These are phyloP conservation scores for Artibeus lituratus DNA, from an alignment of 2,797 vertebrate species.

Conservation along the genomic window DNA sequence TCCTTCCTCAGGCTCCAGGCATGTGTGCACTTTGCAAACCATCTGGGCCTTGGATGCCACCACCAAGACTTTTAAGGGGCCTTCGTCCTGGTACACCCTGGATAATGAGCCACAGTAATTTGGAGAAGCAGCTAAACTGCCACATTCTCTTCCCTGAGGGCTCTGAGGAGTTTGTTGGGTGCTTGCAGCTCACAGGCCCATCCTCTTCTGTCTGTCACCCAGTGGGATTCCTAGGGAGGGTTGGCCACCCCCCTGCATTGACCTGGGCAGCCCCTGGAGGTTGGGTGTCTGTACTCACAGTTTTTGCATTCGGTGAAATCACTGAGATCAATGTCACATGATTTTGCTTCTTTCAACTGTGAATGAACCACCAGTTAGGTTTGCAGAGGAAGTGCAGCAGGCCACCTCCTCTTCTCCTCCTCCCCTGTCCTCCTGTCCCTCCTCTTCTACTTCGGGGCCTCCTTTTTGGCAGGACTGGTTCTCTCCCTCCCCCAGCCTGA, in stretches of 20 bases:
- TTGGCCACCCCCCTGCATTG: not conserved
- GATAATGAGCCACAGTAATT: not conserved
- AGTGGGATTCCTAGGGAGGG: not conserved
- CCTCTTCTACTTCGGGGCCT: not conserved
- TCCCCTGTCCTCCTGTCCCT: not conserved
- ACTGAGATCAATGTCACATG: conserved; percentile 16
- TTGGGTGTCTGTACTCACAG: conserved; percentile 48
- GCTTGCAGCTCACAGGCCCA: not conserved
- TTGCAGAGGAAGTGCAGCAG: not conserved
- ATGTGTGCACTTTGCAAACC: not conserved
- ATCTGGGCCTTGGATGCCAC: not conserved
- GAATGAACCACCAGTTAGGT: conserved; percentile 7
- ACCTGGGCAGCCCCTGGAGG: not conserved
- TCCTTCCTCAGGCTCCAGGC: not conserved
- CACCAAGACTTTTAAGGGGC: not conserved
- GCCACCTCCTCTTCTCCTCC: not conserved
- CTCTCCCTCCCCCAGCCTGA: not conserved
- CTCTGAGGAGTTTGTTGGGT: not conserved
- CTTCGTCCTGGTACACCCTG: not conserved
- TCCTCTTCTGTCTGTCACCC: not conserved
- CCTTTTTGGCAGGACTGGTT: not conserved
- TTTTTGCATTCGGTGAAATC: conserved; percentile 39
- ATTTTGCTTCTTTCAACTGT: conserved; percentile 16
- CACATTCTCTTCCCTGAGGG: no score
- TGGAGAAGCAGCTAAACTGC: not conserved